Evolutionary conservation across 2,888 invertebrate genomes (phyloP).

Genomic region (Petrolisthes manimaculis): DNA sequence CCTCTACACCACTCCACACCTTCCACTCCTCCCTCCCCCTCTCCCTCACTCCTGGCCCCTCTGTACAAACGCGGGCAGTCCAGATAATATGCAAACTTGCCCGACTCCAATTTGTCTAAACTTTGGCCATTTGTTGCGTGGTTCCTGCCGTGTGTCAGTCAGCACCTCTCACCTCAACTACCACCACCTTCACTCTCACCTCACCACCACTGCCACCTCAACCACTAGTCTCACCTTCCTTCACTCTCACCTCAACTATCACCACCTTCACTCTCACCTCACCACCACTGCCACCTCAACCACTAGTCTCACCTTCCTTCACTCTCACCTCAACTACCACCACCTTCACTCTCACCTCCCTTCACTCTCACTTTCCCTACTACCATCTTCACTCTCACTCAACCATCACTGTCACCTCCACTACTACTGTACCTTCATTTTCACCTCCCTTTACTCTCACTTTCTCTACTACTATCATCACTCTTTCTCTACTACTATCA

Average conservation of each 20-base stretch:
- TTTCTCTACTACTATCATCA: not conserved
- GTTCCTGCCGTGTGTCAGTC: slow-evolving; percentile 11
- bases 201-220: not conserved
- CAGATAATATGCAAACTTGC: slow-evolving; percentile 57
- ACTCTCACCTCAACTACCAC: not conserved
- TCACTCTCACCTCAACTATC: not conserved
- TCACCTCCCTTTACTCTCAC: not conserved
- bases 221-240: not conserved
- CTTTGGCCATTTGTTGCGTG: slow-evolving; percentile 52
- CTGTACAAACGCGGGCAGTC: slow-evolving; percentile 53
- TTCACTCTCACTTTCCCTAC: no score
- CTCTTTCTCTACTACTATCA: not conserved
- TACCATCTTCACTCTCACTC: no score
- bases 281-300: not conserved
- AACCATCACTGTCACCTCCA: no score
- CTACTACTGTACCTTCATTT: not conserved
- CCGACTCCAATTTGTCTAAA: slow-evolving; percentile 53
- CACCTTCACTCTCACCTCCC: not conserved
- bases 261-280: not conserved
- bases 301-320: not conserved
- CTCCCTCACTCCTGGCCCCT: slow-evolving; percentile 23
- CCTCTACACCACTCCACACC: not conserved
- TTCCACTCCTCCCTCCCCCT: slow-evolving; percentile 6
- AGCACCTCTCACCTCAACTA: not conserved
- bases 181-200: not conserved